Evolutionary conservation across 2,888 invertebrate genomes (phyloP), one percentile per base, ranked within the genome.

Genomic region (Phlogophora meticulosa): DNA sequence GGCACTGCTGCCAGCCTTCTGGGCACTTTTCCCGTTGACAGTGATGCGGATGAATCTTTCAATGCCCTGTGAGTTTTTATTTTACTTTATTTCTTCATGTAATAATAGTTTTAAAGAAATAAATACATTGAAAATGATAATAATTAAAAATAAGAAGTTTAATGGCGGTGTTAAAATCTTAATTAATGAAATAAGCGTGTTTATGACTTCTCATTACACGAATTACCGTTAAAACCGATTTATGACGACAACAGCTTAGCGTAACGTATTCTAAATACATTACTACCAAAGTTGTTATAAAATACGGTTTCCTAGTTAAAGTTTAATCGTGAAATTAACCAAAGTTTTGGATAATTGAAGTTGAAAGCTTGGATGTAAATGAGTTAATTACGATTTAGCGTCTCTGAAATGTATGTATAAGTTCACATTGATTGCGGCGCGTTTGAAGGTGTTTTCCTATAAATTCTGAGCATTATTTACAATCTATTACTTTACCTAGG

Each of bases 301-400:
- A 70, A 68, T 63, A 73, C 58, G 46, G 51, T 59, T 67, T 42
- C 22, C 58, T 43, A 62, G 38, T 64, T 61, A 60, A 63, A 55
- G 32, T 63, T 60, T 58, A 69, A 80, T 69, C 46, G 55, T 65
- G 7, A 45, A 68, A 68, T 63, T 64, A 76, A 48, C 59, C 66
- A 58, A 72, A 64, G 34, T 22, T 68, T 42, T 49, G 43, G 45
- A 56, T 64, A 51, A 66, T 69, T 69, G 36, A 57, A 53, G 22
- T 38, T 40, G 51, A 61, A 55, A 61, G 45, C 24, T 64, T 11
- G 10, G 38, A 59, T 45, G 58, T 78, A 57, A 72, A 68, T 64
- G 52, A 36, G 36, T 58, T 68, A 49, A 62, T 64, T 59, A 70
- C 56, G 1, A 46, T 61, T 60, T 48, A 48, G 36, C 34, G 28